Evolutionary conservation across 2,113 vertebrate species (phyloP), one percentile per base, ranked within the genome.

Genomic region (Festucalex cinctus): DNA sequence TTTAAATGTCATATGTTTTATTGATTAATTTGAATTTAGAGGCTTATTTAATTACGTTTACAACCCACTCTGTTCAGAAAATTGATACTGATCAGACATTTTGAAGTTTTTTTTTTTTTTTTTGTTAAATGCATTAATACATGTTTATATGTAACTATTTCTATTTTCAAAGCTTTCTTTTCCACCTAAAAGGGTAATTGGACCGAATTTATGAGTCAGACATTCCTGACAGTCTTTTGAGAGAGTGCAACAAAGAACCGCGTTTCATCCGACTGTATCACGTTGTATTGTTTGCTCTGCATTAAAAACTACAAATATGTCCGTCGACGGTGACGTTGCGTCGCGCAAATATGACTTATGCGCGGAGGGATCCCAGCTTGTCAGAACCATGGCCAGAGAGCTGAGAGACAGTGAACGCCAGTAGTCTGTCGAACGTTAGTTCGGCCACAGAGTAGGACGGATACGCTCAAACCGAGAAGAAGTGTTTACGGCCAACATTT

Each of bases 301-400:
- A 26, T 26, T 14, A 46, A 51, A 73, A 83, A 90, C 88, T 89
- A 86, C 86, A 88, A 80, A 63, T 0, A 64, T n/a, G 48, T 75
- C 82, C 69, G 66, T 75, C 56, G 19, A 17, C 72, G 53, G 22
- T 79, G 74, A 79, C 75, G 83, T 71, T 2, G 0, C 0, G 90
- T 87, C 90, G 76, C 88, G 44, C 32, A 10, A n/a, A 41, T 77
- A 74, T 91, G 88, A 89, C 91, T 89, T 72, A 36, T 20, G 36
- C 73, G 88, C 89, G 87, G 90, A 91, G 88, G 85, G 89, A 90
- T 91, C 84, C 78, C 59, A 75, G 75, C 82, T 86, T 80, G 78
- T 85, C 86, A 91, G 67, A 84, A 73, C 83, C 81, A 84, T 78
- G 82, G 84, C 81, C 83, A 90, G 74, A 77, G 63, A 85, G 83